A percentile compares a stretch with the other conserved stretches of the same genome.
phyloP scores from a whole-genome alignment of 2,888 invertebrate species.

The Pomacea canaliculata region DNA sequence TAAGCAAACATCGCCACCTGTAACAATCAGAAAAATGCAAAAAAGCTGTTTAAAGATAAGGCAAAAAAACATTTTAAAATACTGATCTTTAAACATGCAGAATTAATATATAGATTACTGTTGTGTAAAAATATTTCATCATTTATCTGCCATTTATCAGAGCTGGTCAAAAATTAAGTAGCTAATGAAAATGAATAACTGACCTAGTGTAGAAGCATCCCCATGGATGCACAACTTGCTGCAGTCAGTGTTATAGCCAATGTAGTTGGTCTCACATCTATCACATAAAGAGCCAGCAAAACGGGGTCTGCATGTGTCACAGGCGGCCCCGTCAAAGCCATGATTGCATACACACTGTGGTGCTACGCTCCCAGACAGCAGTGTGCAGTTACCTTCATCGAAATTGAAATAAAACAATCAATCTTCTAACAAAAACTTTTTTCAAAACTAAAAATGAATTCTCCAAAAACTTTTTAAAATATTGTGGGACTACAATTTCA shows the following conservation, averaged over 20 bases:
- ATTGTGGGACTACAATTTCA: not conserved
- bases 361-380: slow-evolving; percentile 34
- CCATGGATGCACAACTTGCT: slow-evolving; percentile 49
- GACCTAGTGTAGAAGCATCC: slow-evolving; percentile 46
- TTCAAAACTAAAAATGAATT: not conserved
- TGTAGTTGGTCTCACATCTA: slow-evolving; percentile 44
- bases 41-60: too few species aligned
- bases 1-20: slow-evolving; percentile 48
- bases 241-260: slow-evolving; percentile 54
- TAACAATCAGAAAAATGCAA: not conserved
- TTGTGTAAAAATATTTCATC: too few species aligned
- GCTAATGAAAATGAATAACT: not conserved
- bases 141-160: too few species aligned
- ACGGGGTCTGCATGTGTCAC: slow-evolving; percentile 43
- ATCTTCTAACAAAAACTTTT: not conserved
- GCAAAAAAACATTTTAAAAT: too few species aligned
- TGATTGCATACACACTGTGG: slow-evolving; percentile 54
- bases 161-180: too few species aligned
- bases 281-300: slow-evolving; percentile 46
- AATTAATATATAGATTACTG: too few species aligned
- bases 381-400: slow-evolving; percentile 46
- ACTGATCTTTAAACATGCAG: too few species aligned
- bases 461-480: not conserved
- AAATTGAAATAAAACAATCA: not conserved
- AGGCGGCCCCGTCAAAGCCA: slow-evolving; percentile 48